Conservation (phyloP, 53 echinoderm and acorn worm species). For the Mesocentrotus franciscanus region DNA sequence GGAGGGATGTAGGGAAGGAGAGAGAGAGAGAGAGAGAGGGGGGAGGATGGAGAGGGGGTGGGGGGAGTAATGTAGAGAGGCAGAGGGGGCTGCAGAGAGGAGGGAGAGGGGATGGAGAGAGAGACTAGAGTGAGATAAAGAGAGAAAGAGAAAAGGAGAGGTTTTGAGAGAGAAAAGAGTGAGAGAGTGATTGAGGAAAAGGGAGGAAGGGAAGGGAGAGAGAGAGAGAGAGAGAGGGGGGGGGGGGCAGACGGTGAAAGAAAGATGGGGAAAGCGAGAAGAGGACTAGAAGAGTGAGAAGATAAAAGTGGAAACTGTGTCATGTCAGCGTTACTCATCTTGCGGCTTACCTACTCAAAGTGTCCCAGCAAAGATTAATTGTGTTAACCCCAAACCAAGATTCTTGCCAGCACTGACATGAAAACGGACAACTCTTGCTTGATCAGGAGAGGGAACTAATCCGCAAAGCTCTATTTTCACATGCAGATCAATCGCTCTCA, state of each 20-base stretch:
- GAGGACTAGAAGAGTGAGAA: not conserved
- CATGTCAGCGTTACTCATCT: conserved; percentile 8
- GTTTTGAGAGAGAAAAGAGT: not conserved
- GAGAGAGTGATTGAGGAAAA: not conserved
- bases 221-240: not conserved
- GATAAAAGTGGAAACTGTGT: not conserved
- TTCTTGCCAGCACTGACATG: not conserved
- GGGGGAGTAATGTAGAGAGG: not conserved
- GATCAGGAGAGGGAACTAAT: not conserved
- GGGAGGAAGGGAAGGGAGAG: not conserved
- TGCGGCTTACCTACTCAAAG: not conserved
- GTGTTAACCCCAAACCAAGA: not conserved
- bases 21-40: not conserved
- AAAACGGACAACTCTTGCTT: not conserved
- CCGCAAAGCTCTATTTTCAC: conserved; percentile 4
- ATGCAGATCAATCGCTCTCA: not conserved
- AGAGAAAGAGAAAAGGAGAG: not conserved
- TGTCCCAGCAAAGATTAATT: not conserved
- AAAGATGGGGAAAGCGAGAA: not conserved
- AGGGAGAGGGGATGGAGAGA: not conserved
- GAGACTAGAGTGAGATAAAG: not conserved
- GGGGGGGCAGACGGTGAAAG: not conserved
- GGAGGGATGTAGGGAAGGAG: not conserved
- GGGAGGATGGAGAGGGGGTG: too few species aligned
- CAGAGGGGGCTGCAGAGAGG: not conserved